Conservation (phyloP, 1,140 invertebrate genomes). For the Monochamus saltuarius region DNA sequence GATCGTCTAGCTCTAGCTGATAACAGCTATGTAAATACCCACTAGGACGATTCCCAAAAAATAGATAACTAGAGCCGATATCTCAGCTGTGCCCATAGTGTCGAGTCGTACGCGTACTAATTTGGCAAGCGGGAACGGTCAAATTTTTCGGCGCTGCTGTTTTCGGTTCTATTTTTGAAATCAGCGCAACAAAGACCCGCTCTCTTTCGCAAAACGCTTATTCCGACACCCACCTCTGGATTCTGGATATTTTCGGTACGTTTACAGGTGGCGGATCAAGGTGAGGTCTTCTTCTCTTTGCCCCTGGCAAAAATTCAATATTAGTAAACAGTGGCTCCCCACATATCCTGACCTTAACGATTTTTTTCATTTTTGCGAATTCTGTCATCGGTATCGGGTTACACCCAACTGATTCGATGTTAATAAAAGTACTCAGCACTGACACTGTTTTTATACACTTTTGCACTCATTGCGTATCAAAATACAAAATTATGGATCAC, state of each 20-base stretch:
- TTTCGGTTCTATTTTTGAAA: conserved; percentile 14
- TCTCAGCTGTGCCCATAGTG: conserved; percentile 24
- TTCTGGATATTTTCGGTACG: not conserved
- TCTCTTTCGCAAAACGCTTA: conserved; percentile 6
- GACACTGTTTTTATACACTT: no score
- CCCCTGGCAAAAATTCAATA: not conserved
- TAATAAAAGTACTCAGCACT: no score
- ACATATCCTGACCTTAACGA: no score
- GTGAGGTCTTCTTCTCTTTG: not conserved
- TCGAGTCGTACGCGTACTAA: conserved; percentile 23
- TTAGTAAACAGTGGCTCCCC: not conserved
- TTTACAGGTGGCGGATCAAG: conserved; percentile 9
- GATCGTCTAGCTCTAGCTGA: conserved; percentile 20
- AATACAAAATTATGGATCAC: no score
- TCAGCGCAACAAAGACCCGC: not conserved
- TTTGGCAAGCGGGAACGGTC: conserved; percentile 20
- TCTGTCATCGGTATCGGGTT: no score
- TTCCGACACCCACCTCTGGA: conserved; percentile 5
- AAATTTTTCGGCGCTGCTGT: conserved; percentile 12
- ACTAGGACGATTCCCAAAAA: conserved; percentile 27
- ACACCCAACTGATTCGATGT: no score
- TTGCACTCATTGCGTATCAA: no score
- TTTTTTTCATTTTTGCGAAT: no score
- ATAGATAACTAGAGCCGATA: conserved; percentile 25
- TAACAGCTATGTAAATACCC: conserved; percentile 28